These are phyloP conservation scores for Netelia fuscicornis DNA, from an alignment of 2,888 invertebrate species.

Conservation along the genomic window DNA sequence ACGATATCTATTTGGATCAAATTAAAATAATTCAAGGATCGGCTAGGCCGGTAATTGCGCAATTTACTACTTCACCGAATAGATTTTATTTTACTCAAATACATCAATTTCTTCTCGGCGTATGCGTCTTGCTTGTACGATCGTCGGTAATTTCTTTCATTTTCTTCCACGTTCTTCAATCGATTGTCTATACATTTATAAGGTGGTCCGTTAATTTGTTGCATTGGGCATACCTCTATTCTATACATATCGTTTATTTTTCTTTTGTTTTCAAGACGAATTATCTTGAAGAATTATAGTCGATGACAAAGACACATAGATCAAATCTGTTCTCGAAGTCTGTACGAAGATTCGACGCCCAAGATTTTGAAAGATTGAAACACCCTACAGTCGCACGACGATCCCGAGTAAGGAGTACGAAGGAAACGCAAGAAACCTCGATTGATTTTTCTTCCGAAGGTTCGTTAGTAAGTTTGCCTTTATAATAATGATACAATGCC, in stretches of 20 bases:
- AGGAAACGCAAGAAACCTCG: not conserved
- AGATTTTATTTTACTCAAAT: not conserved
- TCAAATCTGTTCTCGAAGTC: conserved; percentile 43
- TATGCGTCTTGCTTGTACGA: not conserved
- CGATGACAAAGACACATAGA: conserved; percentile 63
- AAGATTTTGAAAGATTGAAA: conserved; percentile 22
- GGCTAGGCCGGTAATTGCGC: no score
- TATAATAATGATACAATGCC: no score
- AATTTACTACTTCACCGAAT: no score
- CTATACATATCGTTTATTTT: conserved; percentile 52
- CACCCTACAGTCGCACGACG: not conserved
- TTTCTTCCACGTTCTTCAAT: conserved; percentile 55
- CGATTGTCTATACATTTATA: conserved; percentile 76
- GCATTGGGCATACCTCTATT: conserved; percentile 59
- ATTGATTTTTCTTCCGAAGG: not conserved
- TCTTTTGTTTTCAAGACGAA: conserved; percentile 33
- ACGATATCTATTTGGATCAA: no score
- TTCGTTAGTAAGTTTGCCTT: not conserved
- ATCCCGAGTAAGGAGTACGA: conserved; percentile 3
- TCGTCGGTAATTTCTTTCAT: conserved; percentile 15
- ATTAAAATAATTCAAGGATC: no score
- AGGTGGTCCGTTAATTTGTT: conserved; percentile 72
- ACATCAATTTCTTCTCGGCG: conserved; percentile 8
- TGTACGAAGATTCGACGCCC: not conserved
- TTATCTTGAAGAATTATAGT: conserved; percentile 56